Evolutionary conservation across 2,797 vertebrate species (phyloP), one percentile per base, ranked within the genome.

Genomic region (Muscicapa striata): DNA sequence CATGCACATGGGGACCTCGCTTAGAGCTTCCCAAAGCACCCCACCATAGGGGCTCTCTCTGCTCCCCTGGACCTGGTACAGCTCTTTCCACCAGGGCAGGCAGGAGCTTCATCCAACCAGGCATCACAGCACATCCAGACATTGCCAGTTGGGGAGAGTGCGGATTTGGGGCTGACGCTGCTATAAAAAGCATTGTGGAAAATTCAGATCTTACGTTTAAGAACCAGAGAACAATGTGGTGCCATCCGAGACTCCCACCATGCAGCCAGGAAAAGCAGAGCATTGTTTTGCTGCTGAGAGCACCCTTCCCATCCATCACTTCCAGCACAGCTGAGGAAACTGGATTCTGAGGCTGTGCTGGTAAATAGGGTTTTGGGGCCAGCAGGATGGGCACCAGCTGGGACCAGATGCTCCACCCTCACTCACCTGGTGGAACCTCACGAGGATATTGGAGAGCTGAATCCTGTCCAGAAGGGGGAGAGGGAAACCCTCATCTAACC

Each of bases 381-480:
- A 2, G 17, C 29, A 15, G 43, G 19, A 29, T 1, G 1, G 7
- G 34, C 23, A 32, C 23, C 20, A 59, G 11, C 41, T 1, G 0
- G 34, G 3, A 13, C 26, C 14, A 46, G 49, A 7, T 36, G 73
- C 24, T 54, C 13, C 36, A 49, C 46, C 36, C 27, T 26, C 34
- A 70, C 97, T 96, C 64, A 98, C 98, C 98, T 98, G 86, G 76
- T 95, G 59, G 19, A 97, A 97, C 81, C 79, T 90, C 24, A 98
- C 23, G 4, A 96, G 23, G 51, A 96, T 83, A 10, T 97, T 95
- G 5, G 94, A 95, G 76, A 98, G 97, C 85, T 88, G 94, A 30
- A 97, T 81, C 5, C 41, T 36, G 36, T 36, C 36, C 36, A 36
- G 36, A 36, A 36, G 36, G 10, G 36, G 36, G 36, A 36, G 36